Percentiles rank a stretch among this genome's conserved stretches.
phyloP scores from a whole-genome alignment of 2,888 invertebrate species.

The Gymnoscelis rufifasciata region DNA sequence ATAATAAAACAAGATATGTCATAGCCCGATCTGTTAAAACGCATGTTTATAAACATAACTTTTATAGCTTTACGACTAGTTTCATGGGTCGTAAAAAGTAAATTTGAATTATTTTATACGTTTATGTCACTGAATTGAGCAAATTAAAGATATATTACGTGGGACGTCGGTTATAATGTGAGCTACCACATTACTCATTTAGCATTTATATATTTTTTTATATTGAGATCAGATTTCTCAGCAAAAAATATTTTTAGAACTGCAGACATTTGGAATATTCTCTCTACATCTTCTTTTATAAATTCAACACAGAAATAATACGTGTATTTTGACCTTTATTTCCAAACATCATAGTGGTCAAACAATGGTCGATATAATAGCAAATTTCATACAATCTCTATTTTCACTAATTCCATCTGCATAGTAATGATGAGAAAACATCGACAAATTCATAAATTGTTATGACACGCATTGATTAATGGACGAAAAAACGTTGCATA shows the following conservation, averaged over 20 bases:
- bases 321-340: too few species aligned
- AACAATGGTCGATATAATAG: too few species aligned
- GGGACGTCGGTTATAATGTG: background rate
- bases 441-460: background rate
- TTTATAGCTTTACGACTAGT: slow-evolving; percentile 39
- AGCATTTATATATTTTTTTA: background rate
- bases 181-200: background rate
- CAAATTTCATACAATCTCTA: too few species aligned
- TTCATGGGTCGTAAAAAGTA: slow-evolving; percentile 42
- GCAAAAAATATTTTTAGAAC: too few species aligned
- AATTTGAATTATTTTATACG: slow-evolving; percentile 39
- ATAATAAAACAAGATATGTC: slow-evolving; percentile 28
- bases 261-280: too few species aligned
- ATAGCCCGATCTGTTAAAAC: slow-evolving; percentile 24
- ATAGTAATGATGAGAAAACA: too few species aligned
- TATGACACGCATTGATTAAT: background rate
- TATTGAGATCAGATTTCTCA: too few species aligned
- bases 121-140: slow-evolving; percentile 39
- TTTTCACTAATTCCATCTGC: too few species aligned
- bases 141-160: slow-evolving; percentile 6
- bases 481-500: background rate
- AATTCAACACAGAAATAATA: too few species aligned
- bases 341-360: too few species aligned
- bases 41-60: slow-evolving; percentile 27
- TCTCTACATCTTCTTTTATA: too few species aligned